A percentile compares a stretch with the other conserved stretches of the same genome.
These are phyloP conservation scores for Chionoecetes opilio DNA, from an alignment of 1,140 invertebrate genomes.

Conservation along the genomic window DNA sequence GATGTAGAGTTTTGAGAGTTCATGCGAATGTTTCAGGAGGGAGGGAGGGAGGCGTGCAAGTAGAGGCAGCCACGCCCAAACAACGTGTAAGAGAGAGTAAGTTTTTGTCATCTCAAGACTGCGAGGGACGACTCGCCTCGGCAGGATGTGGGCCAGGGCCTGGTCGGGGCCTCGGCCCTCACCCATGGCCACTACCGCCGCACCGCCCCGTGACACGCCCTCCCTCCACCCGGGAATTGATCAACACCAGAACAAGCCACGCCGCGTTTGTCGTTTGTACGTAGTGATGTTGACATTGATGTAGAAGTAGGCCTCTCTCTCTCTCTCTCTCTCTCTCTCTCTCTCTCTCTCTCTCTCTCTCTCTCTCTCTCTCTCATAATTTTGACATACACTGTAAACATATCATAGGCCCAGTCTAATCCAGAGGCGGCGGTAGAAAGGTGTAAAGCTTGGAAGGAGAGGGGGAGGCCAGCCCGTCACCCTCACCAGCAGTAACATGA, in stretches of 20 bases:
- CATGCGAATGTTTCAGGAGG: neutral
- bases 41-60: neutral
- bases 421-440: neutral
- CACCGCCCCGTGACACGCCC: neutral
- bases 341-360: constrained; percentile 45
- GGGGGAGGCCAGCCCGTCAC: neutral
- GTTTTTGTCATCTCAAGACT: constrained; percentile 21
- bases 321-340: constrained; percentile 50
- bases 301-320: constrained; percentile 2
- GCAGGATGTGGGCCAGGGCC: constrained; percentile 61
- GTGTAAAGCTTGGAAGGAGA: neutral
- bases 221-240: neutral
- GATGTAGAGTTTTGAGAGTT: neutral
- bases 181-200: neutral
- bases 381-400: neutral
- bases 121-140: neutral
- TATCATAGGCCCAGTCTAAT: neutral
- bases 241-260: neutral
- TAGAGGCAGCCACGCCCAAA: constrained; percentile 14
- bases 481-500: constrained; percentile 58
- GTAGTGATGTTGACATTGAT: neutral
- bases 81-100: constrained; percentile 8
- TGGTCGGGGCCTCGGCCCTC: constrained; percentile 13
- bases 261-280: neutral
- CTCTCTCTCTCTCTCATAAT: neutral